These are phyloP conservation scores for Drosophila persimilis DNA, from an alignment of 1,140 invertebrate species.

Conservation along the genomic window DNA sequence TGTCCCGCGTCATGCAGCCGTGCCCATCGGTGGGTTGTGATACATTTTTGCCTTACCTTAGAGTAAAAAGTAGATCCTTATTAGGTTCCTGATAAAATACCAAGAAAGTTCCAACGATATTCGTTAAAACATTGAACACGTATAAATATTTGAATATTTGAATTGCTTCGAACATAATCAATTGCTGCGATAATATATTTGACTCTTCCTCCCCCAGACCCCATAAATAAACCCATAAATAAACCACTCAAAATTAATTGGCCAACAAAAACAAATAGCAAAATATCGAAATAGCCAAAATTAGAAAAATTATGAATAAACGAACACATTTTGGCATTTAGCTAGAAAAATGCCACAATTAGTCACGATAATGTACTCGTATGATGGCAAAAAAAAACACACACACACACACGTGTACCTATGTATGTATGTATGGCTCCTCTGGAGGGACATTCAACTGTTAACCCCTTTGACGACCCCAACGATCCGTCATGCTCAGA, in stretches of 20 bases:
- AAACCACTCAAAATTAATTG: slow-evolving; percentile 68
- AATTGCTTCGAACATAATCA: slow-evolving; percentile 22
- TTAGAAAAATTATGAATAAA: slow-evolving; percentile 55
- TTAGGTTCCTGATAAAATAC: too few species aligned
- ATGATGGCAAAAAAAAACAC: not conserved
- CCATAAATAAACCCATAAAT: slow-evolving; percentile 35
- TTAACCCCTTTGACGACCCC: slow-evolving; percentile 63
- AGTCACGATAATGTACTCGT: slow-evolving; percentile 55
- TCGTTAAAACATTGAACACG: not conserved
- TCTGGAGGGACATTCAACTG: slow-evolving; percentile 69
- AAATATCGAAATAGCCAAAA: slow-evolving; percentile 21
- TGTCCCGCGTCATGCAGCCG: too few species aligned
- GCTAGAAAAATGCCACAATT: slow-evolving; percentile 69
- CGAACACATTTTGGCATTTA: slow-evolving; percentile 73
- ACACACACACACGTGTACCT: slow-evolving; percentile 10
- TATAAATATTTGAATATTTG: not conserved
- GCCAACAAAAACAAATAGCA: slow-evolving; percentile 38
- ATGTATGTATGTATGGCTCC: slow-evolving; percentile 15
- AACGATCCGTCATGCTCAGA: slow-evolving; percentile 67
- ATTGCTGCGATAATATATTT: slow-evolving; percentile 30
- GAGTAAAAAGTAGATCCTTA: too few species aligned
- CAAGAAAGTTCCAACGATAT: too few species aligned
- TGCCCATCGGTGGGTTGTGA: too few species aligned
- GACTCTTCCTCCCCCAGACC: slow-evolving; percentile 3
- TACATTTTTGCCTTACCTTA: too few species aligned